Base-by-base conservation (phyloP, 1,140 invertebrate species). In the Drosophila athabasca region DNA sequence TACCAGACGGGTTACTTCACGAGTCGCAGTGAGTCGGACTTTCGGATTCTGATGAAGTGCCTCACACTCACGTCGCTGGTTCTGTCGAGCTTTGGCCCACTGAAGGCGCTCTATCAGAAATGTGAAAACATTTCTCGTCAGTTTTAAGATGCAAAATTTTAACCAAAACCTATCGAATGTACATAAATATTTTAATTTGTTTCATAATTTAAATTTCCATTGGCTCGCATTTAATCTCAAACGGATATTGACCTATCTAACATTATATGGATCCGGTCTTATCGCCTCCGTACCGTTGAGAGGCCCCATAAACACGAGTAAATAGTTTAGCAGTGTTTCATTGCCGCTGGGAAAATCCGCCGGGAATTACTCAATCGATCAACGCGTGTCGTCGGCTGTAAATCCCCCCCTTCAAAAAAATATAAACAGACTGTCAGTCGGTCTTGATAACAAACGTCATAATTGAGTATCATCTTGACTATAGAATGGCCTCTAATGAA, bases 1-100 rank as follows among this genome's bases (percentile, higher is more conserved):
- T 91, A 91, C 45, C 50, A 90, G 58, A 91, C 89, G 13, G 84
- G 87, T 6, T 91, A 83, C 53, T 89, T 91, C 48, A 83, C 24
- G 50, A 67, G 17, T 4, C 65, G 76, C 31, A 57, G 53, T 17
- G 50, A 73, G 41, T 46, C 58, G 9, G 85, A 88, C 48, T 65
- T 91, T 0, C 77, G 62, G 19, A 71, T 74, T 46, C 46, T 90
- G 8, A 88, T 91, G 68, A 88, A 90, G 60, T 60, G 72, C 17
- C 44, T 91, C 0, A 90, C 85, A 0, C 70, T 90, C 8, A n/a
- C 64, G 13, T 85, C 89, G 4, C 48, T 91, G 17, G 65, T 90
- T 6, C 59, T 91, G 1, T 64, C 76, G 15, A 76, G 77, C 53
- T 74, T 68, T 15, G 90, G 90, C 3, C 88, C 90, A 1, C 24